Evolutionary conservation across 2,888 invertebrate genomes (phyloP).

Genomic region (Epinotia ramella): DNA sequence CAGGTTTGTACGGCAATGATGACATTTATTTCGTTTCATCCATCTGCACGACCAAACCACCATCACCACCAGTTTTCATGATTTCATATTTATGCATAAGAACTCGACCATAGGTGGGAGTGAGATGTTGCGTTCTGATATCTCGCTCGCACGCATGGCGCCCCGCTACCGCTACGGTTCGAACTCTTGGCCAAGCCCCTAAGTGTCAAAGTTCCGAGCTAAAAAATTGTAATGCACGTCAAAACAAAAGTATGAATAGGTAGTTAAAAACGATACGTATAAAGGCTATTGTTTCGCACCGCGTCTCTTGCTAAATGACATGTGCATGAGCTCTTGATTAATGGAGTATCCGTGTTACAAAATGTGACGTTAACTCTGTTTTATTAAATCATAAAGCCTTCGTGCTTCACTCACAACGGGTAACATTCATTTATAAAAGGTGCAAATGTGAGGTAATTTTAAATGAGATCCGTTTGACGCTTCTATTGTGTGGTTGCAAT

Average conservation of each 20-base stretch:
- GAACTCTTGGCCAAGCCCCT: neutral
- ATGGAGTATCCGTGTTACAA: conserved; percentile 37
- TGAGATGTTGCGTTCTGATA: too few relatives aligned
- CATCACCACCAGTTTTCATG: too few relatives aligned
- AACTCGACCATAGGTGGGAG: too few relatives aligned
- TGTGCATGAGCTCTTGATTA: conserved; percentile 36
- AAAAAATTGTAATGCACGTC: neutral
- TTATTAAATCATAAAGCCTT: conserved; percentile 43
- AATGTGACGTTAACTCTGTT: conserved; percentile 32
- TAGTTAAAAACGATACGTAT: neutral
- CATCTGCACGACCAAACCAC: too few relatives aligned
- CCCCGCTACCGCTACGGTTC: too few relatives aligned
- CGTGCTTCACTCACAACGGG: conserved; percentile 38
- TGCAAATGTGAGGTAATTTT: conserved; percentile 29
- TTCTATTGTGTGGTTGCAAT: neutral
- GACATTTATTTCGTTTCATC: too few relatives aligned
- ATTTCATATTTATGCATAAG: too few relatives aligned
- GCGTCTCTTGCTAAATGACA: conserved; percentile 28
- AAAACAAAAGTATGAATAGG: neutral
- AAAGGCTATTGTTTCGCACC: conserved; percentile 10
- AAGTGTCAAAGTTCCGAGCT: neutral
- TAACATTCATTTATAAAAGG: conserved; percentile 35
- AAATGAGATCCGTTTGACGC: conserved; percentile 29
- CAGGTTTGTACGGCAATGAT: too few relatives aligned
- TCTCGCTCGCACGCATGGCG: too few relatives aligned